These are phyloP conservation scores for Dermolepida albohirtum DNA, from an alignment of 2,888 invertebrate species.

Conservation along the genomic window DNA sequence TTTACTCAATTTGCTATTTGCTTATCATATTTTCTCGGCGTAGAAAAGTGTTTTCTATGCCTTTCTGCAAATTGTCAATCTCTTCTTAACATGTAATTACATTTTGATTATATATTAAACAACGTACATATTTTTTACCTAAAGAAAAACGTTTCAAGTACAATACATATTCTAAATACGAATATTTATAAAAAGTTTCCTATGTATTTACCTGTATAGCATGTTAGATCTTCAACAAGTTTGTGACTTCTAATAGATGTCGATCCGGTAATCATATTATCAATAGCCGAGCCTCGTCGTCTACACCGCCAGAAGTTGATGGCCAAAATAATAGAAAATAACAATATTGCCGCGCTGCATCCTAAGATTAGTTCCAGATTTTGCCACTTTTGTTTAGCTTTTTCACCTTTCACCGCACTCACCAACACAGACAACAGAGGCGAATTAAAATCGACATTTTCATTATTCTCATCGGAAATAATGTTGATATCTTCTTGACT, in stretches of 20 bases:
- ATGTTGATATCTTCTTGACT: constrained; percentile 72
- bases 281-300: constrained; percentile 67
- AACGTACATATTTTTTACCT: too few species aligned
- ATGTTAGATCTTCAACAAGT: constrained; percentile 71
- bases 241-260: constrained; percentile 72
- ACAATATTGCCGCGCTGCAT: constrained; percentile 69
- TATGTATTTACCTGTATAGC: constrained; percentile 55
- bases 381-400: constrained; percentile 68
- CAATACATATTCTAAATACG: too few species aligned
- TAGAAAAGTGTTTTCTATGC: too few species aligned
- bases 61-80: too few species aligned
- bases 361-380: constrained; percentile 72
- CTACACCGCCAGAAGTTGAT: constrained; percentile 71
- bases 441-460: constrained; percentile 66
- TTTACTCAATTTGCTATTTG: too few species aligned
- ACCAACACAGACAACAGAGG: constrained; percentile 72
- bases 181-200: background rate
- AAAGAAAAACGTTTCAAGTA: too few species aligned
- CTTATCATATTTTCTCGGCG: too few species aligned
- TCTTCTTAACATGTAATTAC: too few species aligned
- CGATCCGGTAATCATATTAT: constrained; percentile 72
- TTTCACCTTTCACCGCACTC: constrained; percentile 73
- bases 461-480: constrained; percentile 60
- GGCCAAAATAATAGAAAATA: constrained; percentile 67
- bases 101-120: too few species aligned